These are phyloP conservation scores for Sinodicranocentrus sp. DNA, from an alignment of 2,888 invertebrate species.

Conservation along the genomic window DNA sequence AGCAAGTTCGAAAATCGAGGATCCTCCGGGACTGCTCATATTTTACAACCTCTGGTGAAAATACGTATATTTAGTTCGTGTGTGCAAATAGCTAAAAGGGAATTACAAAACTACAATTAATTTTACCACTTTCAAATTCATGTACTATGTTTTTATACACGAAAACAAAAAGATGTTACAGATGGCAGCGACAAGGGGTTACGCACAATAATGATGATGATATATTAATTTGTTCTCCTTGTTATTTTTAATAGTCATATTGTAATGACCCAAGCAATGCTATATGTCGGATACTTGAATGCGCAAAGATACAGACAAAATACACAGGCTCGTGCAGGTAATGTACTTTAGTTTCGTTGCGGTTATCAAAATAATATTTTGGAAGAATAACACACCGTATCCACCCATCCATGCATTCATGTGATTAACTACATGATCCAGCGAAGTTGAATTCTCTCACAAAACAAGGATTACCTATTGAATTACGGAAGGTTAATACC, in stretches of 20 bases:
- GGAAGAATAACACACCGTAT: background rate
- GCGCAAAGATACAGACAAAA: too few relatives aligned
- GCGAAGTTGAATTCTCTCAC: too few relatives aligned
- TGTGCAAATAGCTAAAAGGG: too few relatives aligned
- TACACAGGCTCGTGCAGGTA: too few relatives aligned
- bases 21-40: background rate
- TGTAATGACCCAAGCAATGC: too few relatives aligned
- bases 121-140: too few relatives aligned
- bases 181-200: background rate
- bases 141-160: background rate
- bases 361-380: constrained; percentile 15
- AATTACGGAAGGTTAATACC: constrained; percentile 30
- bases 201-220: background rate
- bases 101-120: too few relatives aligned
- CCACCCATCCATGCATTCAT: background rate
- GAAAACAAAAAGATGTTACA: background rate
- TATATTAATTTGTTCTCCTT: background rate
- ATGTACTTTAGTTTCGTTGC: background rate
- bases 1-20: constrained; percentile 67
- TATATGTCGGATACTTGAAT: too few relatives aligned
- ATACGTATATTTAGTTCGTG: too few relatives aligned
- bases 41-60: too few relatives aligned
- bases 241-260: too few relatives aligned
- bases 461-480: background rate
- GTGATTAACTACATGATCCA: too few relatives aligned